Evolutionary conservation across 1,140 invertebrate genomes (phyloP), one percentile per base, ranked within the genome.

Genomic region (Eriosoma lanigerum): DNA sequence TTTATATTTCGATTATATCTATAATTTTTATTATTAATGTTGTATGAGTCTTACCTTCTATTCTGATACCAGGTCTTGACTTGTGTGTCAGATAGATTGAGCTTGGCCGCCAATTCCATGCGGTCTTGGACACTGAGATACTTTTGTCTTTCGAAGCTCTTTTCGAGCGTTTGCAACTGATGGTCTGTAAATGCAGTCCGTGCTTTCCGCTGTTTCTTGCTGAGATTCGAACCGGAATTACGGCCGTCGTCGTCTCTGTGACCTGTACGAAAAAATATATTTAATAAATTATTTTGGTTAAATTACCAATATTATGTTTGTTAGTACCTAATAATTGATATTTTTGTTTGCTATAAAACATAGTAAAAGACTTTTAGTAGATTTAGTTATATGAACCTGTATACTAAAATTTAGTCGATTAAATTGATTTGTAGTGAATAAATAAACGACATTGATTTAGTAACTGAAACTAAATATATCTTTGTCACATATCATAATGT

Each of bases 41-140:
- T 0, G 21, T 15, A 5, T 8, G 9, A 29, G 15, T 85, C 90
- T 89, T 86, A 98, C 96, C 97, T 92, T 90, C 97, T 90, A 85
- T 97, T 97, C 86, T 97, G 96, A 83, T 97, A 98, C 95, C 96
- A 98, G 0, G 95, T 97, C 88, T 97, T 97, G 83, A 99, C 97
- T 90, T 99, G 98, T 17, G 97, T 99, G 86, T 99, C 98, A 12
- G 95, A 97, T 32, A 99, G 89, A 81, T 95, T 95, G 52, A 99
- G 89, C 86, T 97, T 97, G 44, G 96, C 94, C 0, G 98, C 98
- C 81, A 99, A 87, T 88, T 99, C 97, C 94, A 99, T 98, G 81
- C 98, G 89, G 86, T 99, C 98, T 85, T 99, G 97, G 8, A 99
- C 98, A 84, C 95, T 97, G 32, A 99, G 90, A 88, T 99, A 99